Percentiles rank a stretch among this genome's conserved stretches.
phyloP scores from a whole-genome alignment of 2,888 invertebrate genomes.

The Coronaproctus castanopsis region DNA sequence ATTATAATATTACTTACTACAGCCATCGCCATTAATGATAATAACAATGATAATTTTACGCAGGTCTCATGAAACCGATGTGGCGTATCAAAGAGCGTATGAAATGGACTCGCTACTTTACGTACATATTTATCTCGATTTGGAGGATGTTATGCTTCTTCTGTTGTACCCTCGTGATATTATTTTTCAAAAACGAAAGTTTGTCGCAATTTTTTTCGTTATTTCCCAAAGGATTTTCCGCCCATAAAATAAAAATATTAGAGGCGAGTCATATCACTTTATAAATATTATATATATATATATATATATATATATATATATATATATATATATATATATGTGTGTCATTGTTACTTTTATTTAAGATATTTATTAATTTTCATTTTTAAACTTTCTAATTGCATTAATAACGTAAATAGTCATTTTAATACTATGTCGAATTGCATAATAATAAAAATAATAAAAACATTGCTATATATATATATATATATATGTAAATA shows the following conservation, averaged over 20 bases:
- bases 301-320: no score
- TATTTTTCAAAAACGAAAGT: slow-evolving; percentile 54
- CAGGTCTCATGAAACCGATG: slow-evolving; percentile 48
- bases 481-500: neutral
- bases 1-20: no score
- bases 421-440: no score
- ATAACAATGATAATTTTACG: no score
- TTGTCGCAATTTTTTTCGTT: slow-evolving; percentile 55
- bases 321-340: no score
- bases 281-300: no score
- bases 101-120: slow-evolving; percentile 62
- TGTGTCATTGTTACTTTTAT: no score
- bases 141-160: slow-evolving; percentile 79
- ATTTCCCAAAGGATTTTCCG: slow-evolving; percentile 50
- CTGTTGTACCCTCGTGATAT: slow-evolving; percentile 46
- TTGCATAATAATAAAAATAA: neutral
- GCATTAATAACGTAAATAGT: no score
- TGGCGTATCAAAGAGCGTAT: slow-evolving; percentile 62
- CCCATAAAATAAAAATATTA: slow-evolving; percentile 56
- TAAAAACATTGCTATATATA: neutral
- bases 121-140: slow-evolving; percentile 68
- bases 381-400: no score
- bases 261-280: slow-evolving; percentile 33
- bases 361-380: no score
- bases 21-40: no score